These are phyloP conservation scores for Diorhabda carinulata DNA, from an alignment of 1,140 invertebrate genomes.

Conservation along the genomic window DNA sequence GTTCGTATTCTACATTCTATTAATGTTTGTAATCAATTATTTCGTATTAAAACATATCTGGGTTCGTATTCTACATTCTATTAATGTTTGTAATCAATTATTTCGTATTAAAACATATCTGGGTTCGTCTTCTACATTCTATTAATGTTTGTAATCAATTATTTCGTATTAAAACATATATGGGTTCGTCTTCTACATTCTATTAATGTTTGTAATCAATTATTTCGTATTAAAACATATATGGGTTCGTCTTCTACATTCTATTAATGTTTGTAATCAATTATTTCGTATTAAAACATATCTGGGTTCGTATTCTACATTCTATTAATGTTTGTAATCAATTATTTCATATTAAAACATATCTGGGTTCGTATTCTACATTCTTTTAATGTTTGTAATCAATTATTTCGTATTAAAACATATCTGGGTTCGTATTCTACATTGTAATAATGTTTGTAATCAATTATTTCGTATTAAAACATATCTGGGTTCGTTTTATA, in stretches of 20 bases:
- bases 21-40: not conserved
- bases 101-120: no score
- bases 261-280: not conserved
- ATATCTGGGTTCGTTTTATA: no score
- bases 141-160: not conserved
- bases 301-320: not conserved
- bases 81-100: not conserved
- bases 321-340: not conserved
- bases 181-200: not conserved
- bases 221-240: no score
- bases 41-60: not conserved
- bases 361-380: no score
- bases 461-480: no score
- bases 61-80: not conserved
- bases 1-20: no score
- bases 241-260: no score
- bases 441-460: not conserved
- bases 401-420: not conserved
- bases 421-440: slow-evolving; percentile 1
- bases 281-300: not conserved
- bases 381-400: not conserved
- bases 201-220: not conserved
- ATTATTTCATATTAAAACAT: no score
- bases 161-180: not conserved
- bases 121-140: no score